Base-by-base conservation (phyloP, 1,140 invertebrate genomes). In the Carcinoscorpius rotundicauda region DNA sequence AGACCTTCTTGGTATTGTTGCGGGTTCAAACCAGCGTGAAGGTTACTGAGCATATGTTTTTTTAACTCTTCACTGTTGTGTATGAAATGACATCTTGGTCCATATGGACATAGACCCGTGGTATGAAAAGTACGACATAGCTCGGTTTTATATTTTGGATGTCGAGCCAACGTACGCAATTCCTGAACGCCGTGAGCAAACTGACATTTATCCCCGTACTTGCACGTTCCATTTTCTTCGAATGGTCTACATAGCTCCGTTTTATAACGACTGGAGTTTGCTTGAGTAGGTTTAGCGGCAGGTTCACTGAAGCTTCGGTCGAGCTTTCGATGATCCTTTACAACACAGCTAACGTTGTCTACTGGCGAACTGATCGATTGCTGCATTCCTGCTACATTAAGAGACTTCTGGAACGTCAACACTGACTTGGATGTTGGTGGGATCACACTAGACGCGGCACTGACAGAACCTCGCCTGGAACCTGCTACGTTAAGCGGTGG, bases 111-210 rank as follows among this genome's bases (percentile, higher is more conserved):
- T 76, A 97, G 96, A 29, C 96, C 97, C 49, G 91, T 91, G 51
- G 93, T 94, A 78, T 99, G 96, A 77, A 92, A 97, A 53, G 93
- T 95, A 73, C 93, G 89, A 78, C 97, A 99, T 29, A 95, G 83
- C 78, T 98, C 96, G 11, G 97, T 99, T 82, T 99, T 99, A 84
- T 99, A 99, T 79, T 99, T 99, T 48, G 97, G 97, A 79, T 99
- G 97, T 64, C 97, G 84, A 67, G 89, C 86, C 62, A 98, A 80
- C 70, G 87, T 93, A 67, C 96, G 85, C 66, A 99, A 81, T 76
- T 99, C 97, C 68, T 85, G 84, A 58, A 84, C 81, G 29, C 97
- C 97, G 77, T 99, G 97, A 3, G 97, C 97, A 79, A 99, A 99
- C 78, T 99, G 97, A 76, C 97, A 99, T 78, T 99, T 99, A 77